phyloP scores from a whole-genome alignment of 2,113 vertebrate species.

The Microtus pennsylvanicus region DNA sequence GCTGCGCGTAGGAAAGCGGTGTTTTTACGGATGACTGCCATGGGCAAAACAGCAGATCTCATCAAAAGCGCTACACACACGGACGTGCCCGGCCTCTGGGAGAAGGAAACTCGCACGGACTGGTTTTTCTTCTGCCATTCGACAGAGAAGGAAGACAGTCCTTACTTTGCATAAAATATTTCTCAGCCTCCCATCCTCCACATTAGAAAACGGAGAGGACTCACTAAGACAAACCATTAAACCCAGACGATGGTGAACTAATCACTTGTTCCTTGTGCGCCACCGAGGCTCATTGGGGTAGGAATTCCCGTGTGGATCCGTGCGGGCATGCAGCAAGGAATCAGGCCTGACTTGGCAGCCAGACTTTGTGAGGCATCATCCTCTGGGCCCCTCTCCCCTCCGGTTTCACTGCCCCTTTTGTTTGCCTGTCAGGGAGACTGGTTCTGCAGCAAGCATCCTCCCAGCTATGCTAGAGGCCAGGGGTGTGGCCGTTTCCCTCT shows the following conservation, averaged over 20 bases:
- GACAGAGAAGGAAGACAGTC: conserved; percentile 44
- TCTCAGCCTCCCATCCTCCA: conserved; percentile 29
- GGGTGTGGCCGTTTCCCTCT: neutral
- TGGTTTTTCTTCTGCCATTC: conserved; percentile 78
- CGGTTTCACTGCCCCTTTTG: neutral
- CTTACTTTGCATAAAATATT: conserved; percentile 67
- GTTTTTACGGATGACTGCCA: conserved; percentile 83
- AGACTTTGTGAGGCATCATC: no score
- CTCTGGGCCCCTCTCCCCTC: neutral
- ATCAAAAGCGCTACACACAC: conserved; percentile 84
- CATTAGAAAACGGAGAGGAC: neutral
- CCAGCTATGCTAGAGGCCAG: neutral
- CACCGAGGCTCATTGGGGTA: neutral
- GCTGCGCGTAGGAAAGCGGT: conserved; percentile 82
- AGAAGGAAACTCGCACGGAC: conserved; percentile 77
- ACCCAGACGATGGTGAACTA: conserved; percentile 36
- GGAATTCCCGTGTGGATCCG: neutral
- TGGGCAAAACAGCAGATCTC: conserved; percentile 87
- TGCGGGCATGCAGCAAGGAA: neutral
- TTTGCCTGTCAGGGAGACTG: neutral
- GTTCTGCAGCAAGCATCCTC: rapidly evolving
- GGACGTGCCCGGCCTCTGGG: conserved; percentile 83
- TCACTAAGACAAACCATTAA: conserved; percentile 59
- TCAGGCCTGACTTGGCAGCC: neutral
- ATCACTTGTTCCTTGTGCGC: conserved; percentile 13